phyloP scores from a whole-genome alignment of 2,888 invertebrate genomes.

The Patella pellucida region DNA sequence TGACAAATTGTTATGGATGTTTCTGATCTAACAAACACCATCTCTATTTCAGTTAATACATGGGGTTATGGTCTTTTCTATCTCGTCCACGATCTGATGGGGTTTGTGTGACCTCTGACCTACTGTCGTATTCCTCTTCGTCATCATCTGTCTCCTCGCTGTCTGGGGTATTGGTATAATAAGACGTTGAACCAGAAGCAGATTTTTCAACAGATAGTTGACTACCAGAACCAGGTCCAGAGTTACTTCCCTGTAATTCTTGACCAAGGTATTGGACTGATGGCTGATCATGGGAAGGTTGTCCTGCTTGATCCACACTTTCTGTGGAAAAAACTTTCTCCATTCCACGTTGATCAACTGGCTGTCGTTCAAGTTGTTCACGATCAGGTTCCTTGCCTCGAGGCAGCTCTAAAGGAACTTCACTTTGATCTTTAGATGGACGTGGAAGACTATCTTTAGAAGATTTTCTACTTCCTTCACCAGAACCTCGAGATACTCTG shows the following conservation, averaged over 20 bases:
- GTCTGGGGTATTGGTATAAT: background rate
- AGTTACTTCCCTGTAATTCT: background rate
- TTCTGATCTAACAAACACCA: too few relatives aligned
- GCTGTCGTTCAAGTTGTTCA: constrained; percentile 32
- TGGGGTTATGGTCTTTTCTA: too few relatives aligned
- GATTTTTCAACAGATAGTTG: background rate
- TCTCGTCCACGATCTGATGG: too few relatives aligned
- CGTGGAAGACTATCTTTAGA: background rate
- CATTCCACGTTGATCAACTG: constrained; percentile 29
- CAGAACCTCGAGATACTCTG: constrained; percentile 30
- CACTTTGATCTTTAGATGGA: constrained; percentile 18
- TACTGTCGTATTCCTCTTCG: constrained; percentile 19
- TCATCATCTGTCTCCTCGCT: constrained; percentile 15
- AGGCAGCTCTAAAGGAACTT: constrained; percentile 13
- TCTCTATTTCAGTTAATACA: too few relatives aligned
- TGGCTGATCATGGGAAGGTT: constrained; percentile 17
- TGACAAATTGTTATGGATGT: too few relatives aligned
- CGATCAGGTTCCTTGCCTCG: constrained; percentile 28
- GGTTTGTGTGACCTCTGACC: background rate
- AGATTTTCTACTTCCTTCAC: background rate
- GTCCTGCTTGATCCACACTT: constrained; percentile 17
- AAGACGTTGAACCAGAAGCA: background rate
- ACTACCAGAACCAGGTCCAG: background rate
- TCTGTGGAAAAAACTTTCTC: constrained; percentile 26
- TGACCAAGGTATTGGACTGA: background rate